Evolutionary conservation across 1,140 invertebrate species (phyloP), one percentile per base, ranked within the genome.

Genomic region (Scylla paramamosain): DNA sequence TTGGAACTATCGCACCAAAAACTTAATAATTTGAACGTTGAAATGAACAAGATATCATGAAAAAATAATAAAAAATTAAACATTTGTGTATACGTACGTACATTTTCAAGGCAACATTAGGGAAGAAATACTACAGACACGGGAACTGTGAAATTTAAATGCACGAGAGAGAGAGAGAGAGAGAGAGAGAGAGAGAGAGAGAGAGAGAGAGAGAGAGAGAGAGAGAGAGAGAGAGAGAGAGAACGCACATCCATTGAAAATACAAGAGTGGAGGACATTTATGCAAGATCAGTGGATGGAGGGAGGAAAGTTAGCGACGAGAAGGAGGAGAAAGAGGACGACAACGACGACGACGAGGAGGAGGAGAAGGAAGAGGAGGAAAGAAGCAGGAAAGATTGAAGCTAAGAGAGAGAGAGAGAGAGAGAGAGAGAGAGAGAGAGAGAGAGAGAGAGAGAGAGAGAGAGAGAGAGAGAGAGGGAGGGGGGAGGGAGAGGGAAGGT

Each of bases 151-250:
- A 39, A 39, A 39, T 39, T 39, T 39, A 39, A 39, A 39, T 39
- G 39, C 39, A 39, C 39, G 39, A 39, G 39, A 59, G 52, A 59
- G 20, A 59, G 52, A 59, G n/a, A 77, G n/a, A 77, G n/a, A 77
- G n/a, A n/a, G n/a, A n/a, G 67, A 77, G n/a, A n/a, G 67, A 77
- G n/a, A n/a, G 67, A 77, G n/a, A 77, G n/a, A 77, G 67, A n/a
- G 67, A 77, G 67, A 77, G 39, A 46, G 25, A 90, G n/a, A 90
- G 48, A 90, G 48, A 46, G 16, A 90, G 48, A 29, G 29, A 48
- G 88, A 90, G 48, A 90, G 45, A 90, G 88, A 90, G 48, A 52
- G 46, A 88, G 87, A 88, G 46, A 48, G 46, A 88, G 87, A 59
- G 52, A 59, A 39, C 39, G 6, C 39, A 39, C 39, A 39, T 83